Evolutionary conservation across 2,888 invertebrate species (phyloP).

Genomic region (Drosophila nr. fundita): DNA sequence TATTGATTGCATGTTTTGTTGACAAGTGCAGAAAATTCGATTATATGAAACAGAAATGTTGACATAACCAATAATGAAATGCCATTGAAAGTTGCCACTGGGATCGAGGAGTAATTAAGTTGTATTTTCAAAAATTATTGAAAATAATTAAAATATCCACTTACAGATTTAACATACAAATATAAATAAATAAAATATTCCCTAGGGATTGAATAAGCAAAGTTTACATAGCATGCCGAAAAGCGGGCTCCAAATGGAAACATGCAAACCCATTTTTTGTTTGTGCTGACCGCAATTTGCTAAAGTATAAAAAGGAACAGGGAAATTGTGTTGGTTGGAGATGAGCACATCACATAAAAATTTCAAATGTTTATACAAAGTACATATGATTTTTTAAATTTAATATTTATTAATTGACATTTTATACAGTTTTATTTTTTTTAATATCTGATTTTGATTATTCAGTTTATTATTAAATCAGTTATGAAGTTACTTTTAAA

Average conservation of each 20-base stretch:
- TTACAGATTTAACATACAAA: slow-evolving; percentile 8
- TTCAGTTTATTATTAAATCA: background rate
- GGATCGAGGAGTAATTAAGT: slow-evolving; percentile 32
- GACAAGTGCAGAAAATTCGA: slow-evolving; percentile 26
- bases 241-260: slow-evolving; percentile 3
- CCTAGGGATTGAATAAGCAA: slow-evolving; percentile 23
- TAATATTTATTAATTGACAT: background rate
- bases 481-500: background rate
- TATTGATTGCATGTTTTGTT: slow-evolving; percentile 35
- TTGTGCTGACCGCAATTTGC: slow-evolving; percentile 51
- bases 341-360: slow-evolving; percentile 14
- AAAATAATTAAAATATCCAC: slow-evolving; percentile 29
- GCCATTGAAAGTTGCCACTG: slow-evolving; percentile 2
- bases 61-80: slow-evolving; percentile 57
- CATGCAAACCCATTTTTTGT: slow-evolving; percentile 25
- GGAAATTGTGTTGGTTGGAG: slow-evolving; percentile 31
- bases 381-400: background rate
- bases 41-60: slow-evolving; percentile 44
- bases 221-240: slow-evolving; percentile 42
- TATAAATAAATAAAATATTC: slow-evolving; percentile 6
- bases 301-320: slow-evolving; percentile 15
- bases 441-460: background rate
- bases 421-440: background rate
- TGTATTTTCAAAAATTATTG: slow-evolving; percentile 39
- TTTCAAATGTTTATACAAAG: background rate